Evolutionary conservation across 2,797 vertebrate genomes (phyloP).

Genomic region (Percopsis omiscomaycus): DNA sequence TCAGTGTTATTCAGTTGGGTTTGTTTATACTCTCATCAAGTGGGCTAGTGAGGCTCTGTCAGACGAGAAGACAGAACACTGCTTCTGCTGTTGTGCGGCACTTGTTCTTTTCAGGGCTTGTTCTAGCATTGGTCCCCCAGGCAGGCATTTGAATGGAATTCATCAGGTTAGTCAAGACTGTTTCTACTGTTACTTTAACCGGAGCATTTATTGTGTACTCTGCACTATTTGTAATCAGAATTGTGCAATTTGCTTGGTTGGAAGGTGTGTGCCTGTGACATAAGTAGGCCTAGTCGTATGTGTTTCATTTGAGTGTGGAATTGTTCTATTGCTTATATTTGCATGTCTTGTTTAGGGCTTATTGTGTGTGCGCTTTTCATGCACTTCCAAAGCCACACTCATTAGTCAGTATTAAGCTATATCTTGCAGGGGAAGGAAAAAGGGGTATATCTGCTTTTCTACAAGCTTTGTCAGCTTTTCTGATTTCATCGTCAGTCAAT

Average conservation of each 20-base stretch:
- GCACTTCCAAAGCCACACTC: constrained; percentile 17
- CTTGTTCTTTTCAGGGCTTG: constrained; percentile 22
- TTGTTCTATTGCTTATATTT: not conserved
- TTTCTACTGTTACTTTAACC: constrained; percentile 11
- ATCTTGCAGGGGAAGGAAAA: constrained; percentile 21
- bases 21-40: constrained; percentile 54
- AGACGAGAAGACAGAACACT: constrained; percentile 22
- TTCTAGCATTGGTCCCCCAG: not conserved
- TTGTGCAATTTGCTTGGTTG: not conserved
- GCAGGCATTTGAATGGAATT: constrained; percentile 44
- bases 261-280: constrained; percentile 9
- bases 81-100: constrained; percentile 26
- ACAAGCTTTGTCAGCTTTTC: constrained; percentile 44
- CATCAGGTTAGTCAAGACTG: constrained; percentile 47
- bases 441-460: constrained; percentile 41
- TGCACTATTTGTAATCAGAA: constrained; percentile 4
- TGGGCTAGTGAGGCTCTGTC: constrained; percentile 39
- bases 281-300: not conserved
- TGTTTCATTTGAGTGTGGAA: not conserved
- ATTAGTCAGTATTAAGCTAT: constrained; percentile 19
- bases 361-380: not conserved
- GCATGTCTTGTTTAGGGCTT: constrained; percentile 1
- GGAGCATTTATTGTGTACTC: not conserved
- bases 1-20: constrained; percentile 61
- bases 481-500: constrained; percentile 67